phyloP scores from a whole-genome alignment of 2,113 vertebrate species.

The Pontoporia blainvillei region DNA sequence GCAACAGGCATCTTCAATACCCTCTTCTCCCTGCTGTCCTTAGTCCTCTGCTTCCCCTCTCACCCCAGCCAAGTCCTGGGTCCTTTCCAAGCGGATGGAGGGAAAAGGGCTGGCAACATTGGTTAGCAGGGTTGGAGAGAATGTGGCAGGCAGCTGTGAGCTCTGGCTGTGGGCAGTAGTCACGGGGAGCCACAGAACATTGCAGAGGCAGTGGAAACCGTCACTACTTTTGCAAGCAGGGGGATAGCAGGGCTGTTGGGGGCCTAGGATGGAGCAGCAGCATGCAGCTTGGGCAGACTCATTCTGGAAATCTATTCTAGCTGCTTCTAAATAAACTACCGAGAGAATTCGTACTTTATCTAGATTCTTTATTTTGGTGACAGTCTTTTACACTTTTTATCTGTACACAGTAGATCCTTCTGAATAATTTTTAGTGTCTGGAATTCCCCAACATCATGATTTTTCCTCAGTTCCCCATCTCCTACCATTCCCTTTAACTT shows the following conservation, averaged over 20 bases:
- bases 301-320: neutral
- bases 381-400: neutral
- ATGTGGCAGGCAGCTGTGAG: neutral
- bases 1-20: neutral
- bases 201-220: neutral
- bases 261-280: neutral
- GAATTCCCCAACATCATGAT: neutral
- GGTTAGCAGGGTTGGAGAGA: neutral
- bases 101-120: neutral
- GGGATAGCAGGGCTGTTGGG: neutral
- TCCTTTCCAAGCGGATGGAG: neutral
- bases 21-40: neutral
- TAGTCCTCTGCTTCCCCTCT: neutral
- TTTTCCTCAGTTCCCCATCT: neutral
- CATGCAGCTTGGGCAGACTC: neutral
- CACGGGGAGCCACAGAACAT: neutral
- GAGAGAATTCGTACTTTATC: neutral
- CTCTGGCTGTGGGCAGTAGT: neutral
- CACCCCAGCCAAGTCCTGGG: neutral
- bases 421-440: neutral
- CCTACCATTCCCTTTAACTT: neutral
- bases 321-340: neutral
- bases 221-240: neutral
- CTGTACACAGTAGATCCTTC: neutral
- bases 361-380: neutral